Evolutionary conservation across 2,797 vertebrate genomes (phyloP), one percentile per base, ranked within the genome.

Genomic region (Ispidina lecontei): DNA sequence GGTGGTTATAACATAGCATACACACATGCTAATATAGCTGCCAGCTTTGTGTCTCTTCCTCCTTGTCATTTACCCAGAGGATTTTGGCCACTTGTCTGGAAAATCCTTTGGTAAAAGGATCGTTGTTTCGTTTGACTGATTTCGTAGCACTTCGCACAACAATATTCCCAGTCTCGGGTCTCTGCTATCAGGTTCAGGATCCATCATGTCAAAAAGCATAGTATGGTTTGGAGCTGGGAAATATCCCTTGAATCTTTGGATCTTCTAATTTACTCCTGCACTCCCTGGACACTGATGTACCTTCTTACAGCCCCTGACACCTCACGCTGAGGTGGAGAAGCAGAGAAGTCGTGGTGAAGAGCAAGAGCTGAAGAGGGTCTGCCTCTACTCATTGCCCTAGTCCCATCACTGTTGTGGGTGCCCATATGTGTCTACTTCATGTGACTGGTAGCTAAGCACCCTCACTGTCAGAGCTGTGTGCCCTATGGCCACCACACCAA

Each of bases 101-200:
- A 93, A 90, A 89, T 68, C 46, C 41, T 79, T 74, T 74, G 80
- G 68, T 71, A 46, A 68, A 84, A 89, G 58, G 68, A 62, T 64
- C 54, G 3, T 28, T 90, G 37, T 82, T 84, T 56, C 26, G 3
- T 82, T 28, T 79, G 52, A 73, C 41, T 68, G 77, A 80, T 95
- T 95, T 84, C 69, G n/a, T 37, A 68, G 58, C 19, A 68, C 41
- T 93, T 84, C 49, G 82, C 23, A 9, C 29, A 49, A 68, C 16
- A 49, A 70, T 79, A 68, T 68, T 68, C 54, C 22, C 41, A 43
- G 37, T 67, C 71, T 21, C 3, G 2, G 33, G n/a, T 77, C 62
- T 44, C 44, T 85, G 35, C 58, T 54, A 7, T 33, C 19, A 68
- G 13, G 2, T 81, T 49, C 33, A 31, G 28, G 26, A 46, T 89